Evolutionary conservation across 2,797 vertebrate genomes (phyloP).

Genomic region (Eidolon dupreanum): DNA sequence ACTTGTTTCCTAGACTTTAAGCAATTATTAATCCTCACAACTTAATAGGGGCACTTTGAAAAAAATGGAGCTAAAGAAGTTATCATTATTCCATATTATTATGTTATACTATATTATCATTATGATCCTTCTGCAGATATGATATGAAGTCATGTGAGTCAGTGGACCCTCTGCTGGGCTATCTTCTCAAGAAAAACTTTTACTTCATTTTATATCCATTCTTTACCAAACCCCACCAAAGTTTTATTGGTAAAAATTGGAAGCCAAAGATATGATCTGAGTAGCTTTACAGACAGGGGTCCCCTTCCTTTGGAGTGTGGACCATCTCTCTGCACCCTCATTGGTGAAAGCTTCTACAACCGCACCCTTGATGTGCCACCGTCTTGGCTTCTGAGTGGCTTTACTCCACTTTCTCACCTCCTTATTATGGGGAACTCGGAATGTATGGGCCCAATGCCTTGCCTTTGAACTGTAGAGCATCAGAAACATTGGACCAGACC

Average conservation of each 20-base stretch:
- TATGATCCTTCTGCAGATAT: background rate
- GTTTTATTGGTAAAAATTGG: background rate
- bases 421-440: background rate
- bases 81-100: background rate
- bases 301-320: background rate
- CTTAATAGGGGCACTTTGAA: background rate
- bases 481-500: background rate
- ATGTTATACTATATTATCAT: background rate
- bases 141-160: background rate
- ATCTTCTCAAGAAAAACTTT: background rate
- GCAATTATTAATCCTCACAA: constrained; percentile 21
- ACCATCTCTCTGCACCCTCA: background rate
- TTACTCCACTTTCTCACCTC: background rate
- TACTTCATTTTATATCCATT: background rate
- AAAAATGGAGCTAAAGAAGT: background rate
- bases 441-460: background rate
- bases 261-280: background rate
- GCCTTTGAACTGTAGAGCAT: background rate
- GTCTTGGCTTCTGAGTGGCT: background rate
- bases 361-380: background rate
- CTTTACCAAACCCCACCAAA: background rate
- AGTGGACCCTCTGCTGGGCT: background rate
- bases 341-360: background rate
- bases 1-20: background rate
- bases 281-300: background rate